Evolutionary conservation across 2,888 invertebrate species (phyloP).

Genomic region (Apocheima hispidaria): DNA sequence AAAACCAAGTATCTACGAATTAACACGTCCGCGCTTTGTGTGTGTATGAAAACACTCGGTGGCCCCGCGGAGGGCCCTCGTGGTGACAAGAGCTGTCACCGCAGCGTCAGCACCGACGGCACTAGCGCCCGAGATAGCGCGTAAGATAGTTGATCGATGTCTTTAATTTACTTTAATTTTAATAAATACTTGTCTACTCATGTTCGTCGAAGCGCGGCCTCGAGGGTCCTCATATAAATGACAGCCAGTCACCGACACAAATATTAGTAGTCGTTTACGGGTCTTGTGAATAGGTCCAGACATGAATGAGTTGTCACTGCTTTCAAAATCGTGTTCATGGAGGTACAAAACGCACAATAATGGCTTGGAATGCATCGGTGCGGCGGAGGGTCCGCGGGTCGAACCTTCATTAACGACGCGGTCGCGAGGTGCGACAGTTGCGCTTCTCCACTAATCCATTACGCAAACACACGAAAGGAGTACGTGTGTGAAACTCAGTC

Average conservation of each 20-base stretch:
- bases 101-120: conserved; percentile 58
- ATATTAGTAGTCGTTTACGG: conserved; percentile 64
- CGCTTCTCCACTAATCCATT: conserved; percentile 68
- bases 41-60: conserved; percentile 84
- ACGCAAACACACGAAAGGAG: conserved; percentile 61
- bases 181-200: conserved; percentile 58
- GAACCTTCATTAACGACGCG: conserved; percentile 46
- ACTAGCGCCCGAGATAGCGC: conserved; percentile 61
- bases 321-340: conserved; percentile 17
- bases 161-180: conserved; percentile 81
- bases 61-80: conserved; percentile 77
- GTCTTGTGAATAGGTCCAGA: conserved; percentile 49
- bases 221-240: conserved; percentile 63
- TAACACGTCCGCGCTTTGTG: conserved; percentile 83
- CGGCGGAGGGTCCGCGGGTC: conserved; percentile 35
- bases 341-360: conserved; percentile 28
- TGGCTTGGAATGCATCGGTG: conserved; percentile 31
- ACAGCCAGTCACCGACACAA: conserved; percentile 64
- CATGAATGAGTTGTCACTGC: conserved; percentile 39
- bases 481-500: conserved; percentile 78
- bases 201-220: conserved; percentile 50
- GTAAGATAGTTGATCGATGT: conserved; percentile 76
- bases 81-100: conserved; percentile 79
- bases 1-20: conserved; percentile 84
- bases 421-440: conserved; percentile 67